phyloP scores from a whole-genome alignment of 2,113 vertebrate species.

The Cebus imitator region DNA sequence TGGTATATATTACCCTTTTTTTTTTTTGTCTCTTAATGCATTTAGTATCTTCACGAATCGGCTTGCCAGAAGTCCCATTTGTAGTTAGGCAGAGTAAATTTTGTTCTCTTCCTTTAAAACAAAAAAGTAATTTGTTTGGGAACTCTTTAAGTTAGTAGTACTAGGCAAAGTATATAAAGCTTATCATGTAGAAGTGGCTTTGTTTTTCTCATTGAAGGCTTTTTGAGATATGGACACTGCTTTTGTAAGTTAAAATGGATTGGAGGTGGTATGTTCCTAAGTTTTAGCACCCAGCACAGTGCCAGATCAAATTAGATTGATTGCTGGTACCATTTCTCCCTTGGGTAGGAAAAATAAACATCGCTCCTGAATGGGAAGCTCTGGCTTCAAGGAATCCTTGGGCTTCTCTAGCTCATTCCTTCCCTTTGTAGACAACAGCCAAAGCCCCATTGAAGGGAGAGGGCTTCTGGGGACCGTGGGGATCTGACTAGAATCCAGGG shows the following conservation, averaged over 20 bases:
- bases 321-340: neutral
- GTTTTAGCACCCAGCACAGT: neutral
- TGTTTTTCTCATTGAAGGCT: neutral
- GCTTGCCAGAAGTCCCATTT: neutral
- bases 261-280: neutral
- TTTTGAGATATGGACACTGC: neutral
- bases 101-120: neutral
- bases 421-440: neutral
- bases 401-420: neutral
- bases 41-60: constrained; percentile 13
- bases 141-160: neutral
- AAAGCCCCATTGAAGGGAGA: neutral
- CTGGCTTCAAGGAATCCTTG: too few relatives aligned
- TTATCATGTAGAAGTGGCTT: neutral
- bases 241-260: neutral
- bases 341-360: neutral
- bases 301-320: neutral
- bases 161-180: neutral
- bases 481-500: neutral
- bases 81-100: neutral
- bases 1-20: constrained; percentile 19
- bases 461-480: neutral
- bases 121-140: neutral
- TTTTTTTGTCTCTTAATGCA: constrained; percentile 23
- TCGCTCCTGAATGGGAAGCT: neutral